Conservation (phyloP, 30 jellyfish, hydroid and myxozoan genomes). For the Catostylus mosaicus region DNA sequence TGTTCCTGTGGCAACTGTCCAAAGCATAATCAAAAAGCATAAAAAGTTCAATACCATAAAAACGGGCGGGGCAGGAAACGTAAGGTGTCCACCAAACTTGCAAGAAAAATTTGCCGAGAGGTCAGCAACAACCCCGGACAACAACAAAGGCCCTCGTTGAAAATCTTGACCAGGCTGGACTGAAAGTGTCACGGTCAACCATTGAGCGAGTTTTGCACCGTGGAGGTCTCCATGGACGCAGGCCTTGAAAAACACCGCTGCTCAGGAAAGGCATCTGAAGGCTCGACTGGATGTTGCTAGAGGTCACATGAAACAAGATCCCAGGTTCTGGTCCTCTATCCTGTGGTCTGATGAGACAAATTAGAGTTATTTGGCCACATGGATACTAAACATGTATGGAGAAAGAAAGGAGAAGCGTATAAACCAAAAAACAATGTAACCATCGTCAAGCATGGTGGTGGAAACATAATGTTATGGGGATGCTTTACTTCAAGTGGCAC, state of each 20-base stretch:
- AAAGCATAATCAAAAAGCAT: not conserved
- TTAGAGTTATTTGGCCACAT: not conserved
- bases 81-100: not conserved
- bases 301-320: not conserved
- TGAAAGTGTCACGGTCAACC: not conserved
- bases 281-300: not conserved
- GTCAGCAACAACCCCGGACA: constrained; percentile 27
- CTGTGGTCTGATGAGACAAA: not conserved
- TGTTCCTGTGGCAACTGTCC: constrained; percentile 26
- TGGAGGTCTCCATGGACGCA: not conserved
- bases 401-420: not conserved
- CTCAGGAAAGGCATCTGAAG: not conserved
- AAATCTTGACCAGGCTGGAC: not conserved
- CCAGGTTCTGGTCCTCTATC: not conserved
- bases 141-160: not conserved
- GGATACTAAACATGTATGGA: not conserved
- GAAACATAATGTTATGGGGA: not conserved
- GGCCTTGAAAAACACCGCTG: not conserved
- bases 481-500: not conserved
- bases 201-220: not conserved
- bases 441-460: not conserved
- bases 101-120: not conserved
- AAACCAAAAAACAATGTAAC: not conserved
- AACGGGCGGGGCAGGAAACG: not conserved
- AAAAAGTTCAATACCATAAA: not conserved